Percentiles rank a stretch among this genome's conserved stretches.
phyloP scores from a whole-genome alignment of 2,888 invertebrate genomes.

The Pyrochroa serraticornis region DNA sequence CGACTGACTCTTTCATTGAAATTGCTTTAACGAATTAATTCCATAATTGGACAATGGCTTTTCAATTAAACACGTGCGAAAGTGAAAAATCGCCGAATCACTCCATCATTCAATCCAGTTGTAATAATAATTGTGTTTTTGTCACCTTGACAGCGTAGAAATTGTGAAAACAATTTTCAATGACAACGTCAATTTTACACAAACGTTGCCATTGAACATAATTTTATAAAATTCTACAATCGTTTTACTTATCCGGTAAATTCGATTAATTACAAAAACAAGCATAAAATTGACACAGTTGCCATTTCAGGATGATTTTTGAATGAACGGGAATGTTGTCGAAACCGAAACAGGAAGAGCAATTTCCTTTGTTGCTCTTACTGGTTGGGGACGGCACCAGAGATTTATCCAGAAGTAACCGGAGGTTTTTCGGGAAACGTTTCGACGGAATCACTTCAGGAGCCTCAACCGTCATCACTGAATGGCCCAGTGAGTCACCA shows the following conservation, averaged over 20 bases:
- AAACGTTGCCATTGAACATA: no score
- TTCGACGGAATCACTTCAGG: constrained; percentile 52
- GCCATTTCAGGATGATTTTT: constrained; percentile 29
- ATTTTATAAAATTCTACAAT: no score
- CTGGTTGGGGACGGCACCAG: constrained; percentile 41
- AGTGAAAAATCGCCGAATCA: no score
- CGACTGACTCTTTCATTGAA: no score
- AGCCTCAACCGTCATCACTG: constrained; percentile 53
- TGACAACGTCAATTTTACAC: no score
- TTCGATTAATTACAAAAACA: neutral
- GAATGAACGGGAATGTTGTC: constrained; percentile 4
- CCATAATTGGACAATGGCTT: no score
- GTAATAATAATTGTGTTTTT: no score
- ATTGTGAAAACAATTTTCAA: no score
- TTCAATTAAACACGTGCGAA: no score
- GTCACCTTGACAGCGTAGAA: no score
- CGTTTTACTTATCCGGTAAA: neutral
- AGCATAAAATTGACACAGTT: neutral
- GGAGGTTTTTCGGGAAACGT: constrained; percentile 47
- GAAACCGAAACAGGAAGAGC: constrained; percentile 45
- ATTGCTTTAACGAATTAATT: no score
- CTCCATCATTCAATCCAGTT: no score
- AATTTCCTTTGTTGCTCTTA: constrained; percentile 52
- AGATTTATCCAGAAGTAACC: constrained; percentile 23
- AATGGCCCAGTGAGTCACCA: constrained; percentile 55